Evolutionary conservation across 1,140 invertebrate genomes (phyloP).

Genomic region (Melitaea cinxia): DNA sequence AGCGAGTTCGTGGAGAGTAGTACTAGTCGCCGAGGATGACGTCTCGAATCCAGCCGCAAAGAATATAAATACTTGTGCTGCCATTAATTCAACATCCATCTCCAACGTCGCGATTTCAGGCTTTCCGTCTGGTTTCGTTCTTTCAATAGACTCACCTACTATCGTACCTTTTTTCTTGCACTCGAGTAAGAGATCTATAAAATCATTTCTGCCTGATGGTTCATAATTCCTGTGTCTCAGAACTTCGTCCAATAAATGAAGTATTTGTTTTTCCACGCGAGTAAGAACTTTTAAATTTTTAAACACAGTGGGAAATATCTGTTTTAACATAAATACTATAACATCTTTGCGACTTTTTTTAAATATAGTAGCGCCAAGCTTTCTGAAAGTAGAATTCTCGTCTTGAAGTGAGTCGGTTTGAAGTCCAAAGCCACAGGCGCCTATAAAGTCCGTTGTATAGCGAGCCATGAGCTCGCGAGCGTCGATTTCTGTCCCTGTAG

Average conservation of each 20-base stretch:
- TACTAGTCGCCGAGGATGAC: conserved; percentile 19
- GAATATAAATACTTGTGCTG: conserved; percentile 26
- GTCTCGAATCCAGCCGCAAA: conserved; percentile 32
- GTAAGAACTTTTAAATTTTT: conserved; percentile 1
- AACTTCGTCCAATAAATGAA: conserved; percentile 17
- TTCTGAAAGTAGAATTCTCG: conserved; percentile 15
- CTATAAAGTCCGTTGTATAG: conserved; percentile 22
- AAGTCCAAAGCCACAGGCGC: conserved; percentile 23
- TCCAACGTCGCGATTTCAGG: neutral
- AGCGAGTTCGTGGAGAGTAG: conserved; percentile 22
- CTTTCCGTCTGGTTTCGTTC: conserved; percentile 7
- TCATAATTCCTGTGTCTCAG: conserved; percentile 12
- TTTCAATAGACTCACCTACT: conserved; percentile 10
- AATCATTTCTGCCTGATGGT: conserved; percentile 24
- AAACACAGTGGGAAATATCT: conserved; percentile 19
- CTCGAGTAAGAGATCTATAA: conserved; percentile 25
- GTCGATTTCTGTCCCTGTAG: neutral
- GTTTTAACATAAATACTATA: conserved; percentile 19
- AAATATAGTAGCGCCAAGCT: conserved; percentile 24
- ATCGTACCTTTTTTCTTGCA: conserved; percentile 14
- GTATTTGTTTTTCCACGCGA: conserved; percentile 14
- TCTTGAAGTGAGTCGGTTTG: conserved; percentile 9
- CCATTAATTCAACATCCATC: conserved; percentile 7
- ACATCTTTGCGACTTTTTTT: conserved; percentile 17
- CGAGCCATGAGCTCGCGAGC: conserved; percentile 19